These are phyloP conservation scores for Drosophila setosimentum DNA, from an alignment of 2,888 invertebrate species.

Conservation along the genomic window DNA sequence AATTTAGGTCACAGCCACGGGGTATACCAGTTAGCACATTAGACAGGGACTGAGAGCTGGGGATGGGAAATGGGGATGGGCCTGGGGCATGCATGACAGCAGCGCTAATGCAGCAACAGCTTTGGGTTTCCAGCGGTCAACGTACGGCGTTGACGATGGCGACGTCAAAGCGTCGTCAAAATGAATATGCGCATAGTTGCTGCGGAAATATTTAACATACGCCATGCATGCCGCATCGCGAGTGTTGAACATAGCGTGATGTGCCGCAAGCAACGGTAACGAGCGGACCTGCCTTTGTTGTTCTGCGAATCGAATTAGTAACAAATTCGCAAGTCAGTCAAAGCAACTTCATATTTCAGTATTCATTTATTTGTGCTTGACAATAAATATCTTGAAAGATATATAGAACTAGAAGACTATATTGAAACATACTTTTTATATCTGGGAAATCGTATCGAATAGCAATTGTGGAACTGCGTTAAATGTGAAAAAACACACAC, in stretches of 20 bases:
- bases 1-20: conserved; percentile 74
- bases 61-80: background rate
- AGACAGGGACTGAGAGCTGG: background rate
- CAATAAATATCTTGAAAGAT: background rate
- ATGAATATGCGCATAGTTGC: conserved; percentile 77
- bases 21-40: conserved; percentile 56
- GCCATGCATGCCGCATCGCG: conserved; percentile 64
- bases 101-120: conserved; percentile 66
- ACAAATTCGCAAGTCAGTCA: background rate
- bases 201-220: conserved; percentile 78
- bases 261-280: conserved; percentile 37
- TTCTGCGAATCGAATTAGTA: conserved; percentile 16
- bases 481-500: background rate
- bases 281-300: conserved; percentile 17
- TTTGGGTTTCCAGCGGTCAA: conserved; percentile 71
- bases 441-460: conserved; percentile 1
- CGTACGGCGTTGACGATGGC: conserved; percentile 58
- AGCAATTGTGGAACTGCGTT: conserved; percentile 12
- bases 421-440: fast-evolving
- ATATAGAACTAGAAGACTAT: background rate
- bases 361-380: background rate
- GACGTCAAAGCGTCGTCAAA: conserved; percentile 77
- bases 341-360: background rate
- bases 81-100: conserved; percentile 46
- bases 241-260: conserved; percentile 38